phyloP scores from a whole-genome alignment of 2,888 invertebrate genomes.

The Tyria jacobaeae region DNA sequence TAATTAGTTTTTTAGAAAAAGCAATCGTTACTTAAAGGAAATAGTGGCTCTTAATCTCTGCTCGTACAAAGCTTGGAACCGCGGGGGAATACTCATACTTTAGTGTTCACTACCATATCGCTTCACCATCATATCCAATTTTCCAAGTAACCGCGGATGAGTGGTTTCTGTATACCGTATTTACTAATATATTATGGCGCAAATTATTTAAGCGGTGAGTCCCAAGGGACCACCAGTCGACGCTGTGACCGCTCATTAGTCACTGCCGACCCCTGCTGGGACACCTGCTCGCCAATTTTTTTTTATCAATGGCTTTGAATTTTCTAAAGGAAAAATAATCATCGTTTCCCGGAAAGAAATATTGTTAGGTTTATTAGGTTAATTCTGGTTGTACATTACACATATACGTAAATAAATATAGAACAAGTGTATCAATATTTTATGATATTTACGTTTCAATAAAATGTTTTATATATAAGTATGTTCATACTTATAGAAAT shows the following conservation, averaged over 20 bases:
- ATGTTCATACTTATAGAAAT: background rate
- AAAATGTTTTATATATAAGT: background rate
- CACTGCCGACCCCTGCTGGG: constrained; percentile 56
- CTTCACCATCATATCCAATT: constrained; percentile 9
- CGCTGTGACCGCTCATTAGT: constrained; percentile 71
- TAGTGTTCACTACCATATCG: constrained; percentile 22
- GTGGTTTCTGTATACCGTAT: constrained; percentile 18
- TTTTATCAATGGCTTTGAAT: constrained; percentile 57
- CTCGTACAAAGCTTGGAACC: constrained; percentile 5
- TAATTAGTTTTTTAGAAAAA: constrained; percentile 11
- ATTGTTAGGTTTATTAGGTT: background rate
- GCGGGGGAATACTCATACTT: constrained; percentile 20
- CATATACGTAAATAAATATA: background rate
- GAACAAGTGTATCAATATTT: background rate
- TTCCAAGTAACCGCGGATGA: constrained; percentile 6
- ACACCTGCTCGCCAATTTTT: constrained; percentile 63
- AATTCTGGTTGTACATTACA: background rate
- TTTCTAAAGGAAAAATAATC: constrained; percentile 56
- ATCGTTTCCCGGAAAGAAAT: background rate
- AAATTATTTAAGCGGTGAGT: constrained; percentile 55
- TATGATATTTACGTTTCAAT: background rate
- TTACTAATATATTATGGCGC: constrained; percentile 49
- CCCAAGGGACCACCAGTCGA: constrained; percentile 60
- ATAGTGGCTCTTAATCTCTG: constrained; percentile 8
- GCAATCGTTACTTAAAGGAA: constrained; percentile 9